Conservation (phyloP, 2,888 invertebrate species). For the Iselma pallidipennis region DNA sequence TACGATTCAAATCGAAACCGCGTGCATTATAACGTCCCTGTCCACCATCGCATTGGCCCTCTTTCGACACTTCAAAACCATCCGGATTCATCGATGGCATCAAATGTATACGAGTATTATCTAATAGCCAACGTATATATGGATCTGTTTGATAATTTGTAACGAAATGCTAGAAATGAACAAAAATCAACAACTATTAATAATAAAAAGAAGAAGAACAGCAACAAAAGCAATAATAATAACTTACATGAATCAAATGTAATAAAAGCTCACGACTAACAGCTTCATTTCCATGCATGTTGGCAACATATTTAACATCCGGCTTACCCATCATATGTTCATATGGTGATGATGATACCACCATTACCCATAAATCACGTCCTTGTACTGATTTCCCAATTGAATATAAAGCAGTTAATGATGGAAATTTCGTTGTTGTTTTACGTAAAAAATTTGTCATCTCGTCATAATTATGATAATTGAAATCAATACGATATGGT, state of each 20-base stretch:
- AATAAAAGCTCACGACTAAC: conserved; percentile 94
- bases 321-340: conserved; percentile 94
- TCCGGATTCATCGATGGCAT: conserved; percentile 99
- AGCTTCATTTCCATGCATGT: conserved; percentile 95
- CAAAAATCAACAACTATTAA: not conserved
- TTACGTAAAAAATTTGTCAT: conserved; percentile 81
- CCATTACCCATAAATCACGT: conserved; percentile 93
- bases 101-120: conserved; percentile 95
- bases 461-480: conserved; percentile 85
- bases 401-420: conserved; percentile 88
- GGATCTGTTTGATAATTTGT: conserved; percentile 81
- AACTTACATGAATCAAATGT: conserved; percentile 80
- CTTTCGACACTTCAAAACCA: conserved; percentile 90
- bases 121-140: conserved; percentile 87
- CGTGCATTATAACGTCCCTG: conserved; percentile 88
- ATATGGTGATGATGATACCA: conserved; percentile 85
- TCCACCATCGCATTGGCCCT: conserved; percentile 85
- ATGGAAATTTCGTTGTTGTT: conserved; percentile 79
- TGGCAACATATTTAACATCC: conserved; percentile 96
- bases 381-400: conserved; percentile 94
- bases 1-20: conserved; percentile 90
- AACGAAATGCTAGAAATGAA: conserved; percentile 73
- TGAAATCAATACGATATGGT: conserved; percentile 67
- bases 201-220: not conserved
- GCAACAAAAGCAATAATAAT: not conserved